Evolutionary conservation across 2,888 invertebrate genomes (phyloP), one percentile per base, ranked within the genome.

Genomic region (Helleia helle): DNA sequence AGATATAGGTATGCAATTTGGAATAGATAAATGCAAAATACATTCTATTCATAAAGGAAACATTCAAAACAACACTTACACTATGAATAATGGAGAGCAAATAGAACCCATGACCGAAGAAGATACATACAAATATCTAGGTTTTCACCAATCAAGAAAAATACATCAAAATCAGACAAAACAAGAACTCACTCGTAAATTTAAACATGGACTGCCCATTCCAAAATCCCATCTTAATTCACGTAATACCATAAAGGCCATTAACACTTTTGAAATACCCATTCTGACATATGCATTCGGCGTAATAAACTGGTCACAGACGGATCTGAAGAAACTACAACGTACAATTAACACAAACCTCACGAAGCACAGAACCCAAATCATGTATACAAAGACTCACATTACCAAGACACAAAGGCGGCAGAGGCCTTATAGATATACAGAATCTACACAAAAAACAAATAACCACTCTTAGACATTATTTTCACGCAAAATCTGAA

Each of bases 211-310:
- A 28, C 30, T 50, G 0, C 39, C 45, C 5, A 15, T 2, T 13
- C 22, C 50, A 11, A 44, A 41, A 13, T 25, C 43, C 6, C 40
- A 40, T 1, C 25, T 44, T 1, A 43, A 40, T 13, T 41, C 52
- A 7, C 38, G 41, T 14, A 53, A 52, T 13, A 49, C 34, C n/a
- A n/a, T n/a, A 28, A 51, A 51, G 38, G 45, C 54, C 0, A 42
- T 51, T 5, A 55, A 55, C 15, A 46, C 47, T 1, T 55, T 26
- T 26, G 48, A 49, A 1, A 49, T 55, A 1, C 51, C 53, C 0
- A 42, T 46, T 1, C 44, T 52, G 0, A 55, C 52, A 0, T 55
- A 55, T 24, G 55, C 54, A 3, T 55, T 51, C 17, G 50, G 52
- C 2, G 43, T 51, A 2, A 51, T 52, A 9, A 37, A 39, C 5